Evolutionary conservation across 2,113 vertebrate species (phyloP), one percentile per base, ranked within the genome.

Genomic region (Crotalus viridis): DNA sequence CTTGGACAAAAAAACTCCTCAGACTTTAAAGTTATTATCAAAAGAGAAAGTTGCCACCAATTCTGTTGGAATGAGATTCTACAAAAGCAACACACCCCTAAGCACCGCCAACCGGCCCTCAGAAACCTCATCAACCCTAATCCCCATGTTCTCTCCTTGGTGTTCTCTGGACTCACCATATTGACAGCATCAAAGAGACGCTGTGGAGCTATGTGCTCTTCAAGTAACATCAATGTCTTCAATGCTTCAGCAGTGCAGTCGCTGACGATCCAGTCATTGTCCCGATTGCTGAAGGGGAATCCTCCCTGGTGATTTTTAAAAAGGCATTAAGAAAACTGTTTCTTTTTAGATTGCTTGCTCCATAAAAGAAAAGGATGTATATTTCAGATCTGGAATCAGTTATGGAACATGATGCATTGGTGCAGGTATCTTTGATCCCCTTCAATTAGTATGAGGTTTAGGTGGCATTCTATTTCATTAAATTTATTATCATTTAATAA

Each of bases 131-230:
- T 51, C 24, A 51, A 33, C 12, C 28, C 52, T 10, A 28, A n/a
- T 55, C 21, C 39, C 88, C 86, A 43, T 46, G 55, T 89, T 39
- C 10, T 59, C 10, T 43, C 12, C 51, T 90, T 54, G 28, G n/a
- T 2, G 3, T 48, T 33, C n/a, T 19, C 48, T n/a, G n/a, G 22
- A 81, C 89, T 39, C 19, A 90, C 89, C 89, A 54, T 64, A 55
- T 90, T 90, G 89, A 90, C n/a, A 39, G n/a, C 64, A 74, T 90
- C 89, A 74, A 90, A 81, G 61, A 74, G 28, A 51, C n/a, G 61
- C 10, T 90, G 61, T 24, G 51, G 64, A 54, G 61, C 89, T 19
- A 90, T 3, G 22, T 39, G 5, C 33, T 81, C 61, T 69, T 81
- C 64, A 51, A 90, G 64, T 22, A 90, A n/a, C 48, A 90, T 81